Base-by-base conservation (phyloP, 23 tunicate species). In the Phallusia fumigata region DNA sequence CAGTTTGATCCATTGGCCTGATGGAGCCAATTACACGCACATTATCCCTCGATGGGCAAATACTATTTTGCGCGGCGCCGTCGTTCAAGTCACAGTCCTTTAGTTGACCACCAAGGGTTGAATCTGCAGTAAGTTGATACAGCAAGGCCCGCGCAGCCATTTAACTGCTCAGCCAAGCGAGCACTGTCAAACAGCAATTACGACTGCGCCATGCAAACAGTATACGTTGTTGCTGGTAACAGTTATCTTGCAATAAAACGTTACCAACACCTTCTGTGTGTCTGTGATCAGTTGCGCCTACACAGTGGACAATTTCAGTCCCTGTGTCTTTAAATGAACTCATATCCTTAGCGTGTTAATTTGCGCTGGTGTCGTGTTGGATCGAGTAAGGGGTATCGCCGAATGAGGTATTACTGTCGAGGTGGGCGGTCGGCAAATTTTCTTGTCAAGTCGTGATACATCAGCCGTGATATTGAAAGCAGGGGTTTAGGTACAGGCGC, bases 371-470 rank as follows among this genome's bases (percentile, higher is more conserved):
- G 47, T 40, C 47, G 47, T 40, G 10, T 40, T 40, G 47, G 10
- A 10, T 10, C 8, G 8, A 10, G 47, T 10, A 40, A 40, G 47
- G 47, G 8, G 47, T 40, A 3, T 40, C 10, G 47, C 8, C 47
- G 10, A 5, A 40, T 40, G 47, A 40, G 10, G 5, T 40, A 40
- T 40, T 3, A 24, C 28, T 24, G 13, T 13, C 69, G 11, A 6
- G 15, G 16, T 58, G 69, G 69, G 69, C 15, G 69, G 69, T 58
- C 69, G 26, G 28, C 28, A 21, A 22, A 58, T 58, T 58, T 58
- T 58, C 69, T 58, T 58, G 69, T 58, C 69, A 58, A 58, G 69
- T 22, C 11, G 47, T 58, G 28, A 58, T 58, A 24, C 69, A 58
- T 58, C 16, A 58, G 3, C 13, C 69, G 69, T 58, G 69, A 22